phyloP scores from a whole-genome alignment of 2,888 invertebrate species.

The Neuroscelio doddi region DNA sequence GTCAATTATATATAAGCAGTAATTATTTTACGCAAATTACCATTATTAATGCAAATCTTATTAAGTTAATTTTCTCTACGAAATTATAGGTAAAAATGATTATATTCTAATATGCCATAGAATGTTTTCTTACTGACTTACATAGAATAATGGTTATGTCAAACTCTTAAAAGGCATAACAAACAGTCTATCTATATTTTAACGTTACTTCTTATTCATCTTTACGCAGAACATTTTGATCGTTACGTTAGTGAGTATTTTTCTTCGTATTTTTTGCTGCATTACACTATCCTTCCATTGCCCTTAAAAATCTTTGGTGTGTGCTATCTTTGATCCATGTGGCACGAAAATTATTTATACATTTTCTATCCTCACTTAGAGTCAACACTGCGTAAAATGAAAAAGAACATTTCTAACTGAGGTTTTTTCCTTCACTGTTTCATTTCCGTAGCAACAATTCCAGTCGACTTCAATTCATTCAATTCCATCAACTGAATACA shows the following conservation, averaged over 20 bases:
- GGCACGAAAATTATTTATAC: background rate
- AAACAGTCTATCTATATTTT: conserved; percentile 48
- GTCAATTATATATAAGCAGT: background rate
- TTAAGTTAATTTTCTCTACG: conserved; percentile 13
- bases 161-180: conserved; percentile 57
- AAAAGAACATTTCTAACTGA: background rate
- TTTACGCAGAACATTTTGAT: conserved; percentile 51
- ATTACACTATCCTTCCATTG: no score
- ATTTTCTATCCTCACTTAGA: background rate
- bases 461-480: conserved; percentile 12
- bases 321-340: conserved; percentile 6
- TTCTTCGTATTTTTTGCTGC: background rate
- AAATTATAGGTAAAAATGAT: conserved; percentile 21
- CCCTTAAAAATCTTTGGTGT: no score
- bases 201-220: conserved; percentile 32
- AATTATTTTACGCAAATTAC: background rate
- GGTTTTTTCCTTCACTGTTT: background rate
- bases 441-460: conserved; percentile 35
- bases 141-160: conserved; percentile 49
- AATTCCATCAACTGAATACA: conserved; percentile 16
- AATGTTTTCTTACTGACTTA: conserved; percentile 7
- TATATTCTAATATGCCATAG: conserved; percentile 5
- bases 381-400: conserved; percentile 3
- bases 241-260: conserved; percentile 36
- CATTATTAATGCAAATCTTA: conserved; percentile 10